A percentile compares a stretch with the other conserved stretches of the same genome.
These are phyloP conservation scores for Dorcus parallelipipedus DNA, from an alignment of 2,888 invertebrate species.

Conservation along the genomic window DNA sequence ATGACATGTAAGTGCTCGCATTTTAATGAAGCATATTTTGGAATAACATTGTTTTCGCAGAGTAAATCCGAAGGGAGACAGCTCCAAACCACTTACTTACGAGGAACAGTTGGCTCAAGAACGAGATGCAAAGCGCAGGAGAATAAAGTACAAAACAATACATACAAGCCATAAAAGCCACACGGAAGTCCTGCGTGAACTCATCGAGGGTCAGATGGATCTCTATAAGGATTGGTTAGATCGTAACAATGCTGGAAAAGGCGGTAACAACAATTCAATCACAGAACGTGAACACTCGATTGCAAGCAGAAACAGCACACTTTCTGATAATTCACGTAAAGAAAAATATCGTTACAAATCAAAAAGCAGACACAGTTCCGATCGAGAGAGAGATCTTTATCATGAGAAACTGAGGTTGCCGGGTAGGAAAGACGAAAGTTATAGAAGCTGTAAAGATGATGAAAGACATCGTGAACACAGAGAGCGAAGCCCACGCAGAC, in stretches of 20 bases:
- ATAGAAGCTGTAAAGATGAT: too few species aligned
- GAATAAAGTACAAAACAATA: conserved; percentile 56
- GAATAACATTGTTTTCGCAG: conserved; percentile 7
- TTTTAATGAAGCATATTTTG: too few species aligned
- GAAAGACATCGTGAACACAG: too few species aligned
- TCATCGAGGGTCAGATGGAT: conserved; percentile 57
- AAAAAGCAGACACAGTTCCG: too few species aligned
- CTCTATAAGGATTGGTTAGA: conserved; percentile 39
- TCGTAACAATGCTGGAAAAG: conserved; percentile 1
- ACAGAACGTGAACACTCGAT: conserved; percentile 13
- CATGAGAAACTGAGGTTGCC: too few species aligned
- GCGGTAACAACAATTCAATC: not conserved
- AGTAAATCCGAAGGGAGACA: conserved; percentile 26
- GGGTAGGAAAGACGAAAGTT: too few species aligned
- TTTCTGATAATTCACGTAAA: conserved; percentile 12
- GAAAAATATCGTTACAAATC: too few species aligned
- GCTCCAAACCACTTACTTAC: conserved; percentile 43
- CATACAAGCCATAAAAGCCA: conserved; percentile 57
- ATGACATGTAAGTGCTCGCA: conserved; percentile 41
- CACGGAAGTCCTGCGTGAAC: conserved; percentile 57
- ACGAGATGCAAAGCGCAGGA: conserved; percentile 59
- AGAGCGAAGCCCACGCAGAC: too few species aligned
- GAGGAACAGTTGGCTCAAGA: conserved; percentile 54
- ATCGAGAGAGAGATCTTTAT: too few species aligned
- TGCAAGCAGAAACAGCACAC: conserved; percentile 11